phyloP scores from a whole-genome alignment of 2,888 invertebrate species.

The Lathronympha strigana region DNA sequence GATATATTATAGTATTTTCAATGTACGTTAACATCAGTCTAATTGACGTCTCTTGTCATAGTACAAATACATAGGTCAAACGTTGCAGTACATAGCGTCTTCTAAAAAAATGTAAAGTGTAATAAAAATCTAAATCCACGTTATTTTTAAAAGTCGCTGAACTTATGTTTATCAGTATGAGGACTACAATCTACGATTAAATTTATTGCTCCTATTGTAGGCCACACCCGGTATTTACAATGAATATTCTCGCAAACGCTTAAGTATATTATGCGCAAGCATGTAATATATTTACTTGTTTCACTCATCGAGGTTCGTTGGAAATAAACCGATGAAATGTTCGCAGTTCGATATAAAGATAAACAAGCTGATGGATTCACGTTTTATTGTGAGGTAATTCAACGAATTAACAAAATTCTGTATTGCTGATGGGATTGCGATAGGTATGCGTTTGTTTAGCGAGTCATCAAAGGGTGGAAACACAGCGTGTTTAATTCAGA shows the following conservation, averaged over 20 bases:
- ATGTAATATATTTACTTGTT: background rate
- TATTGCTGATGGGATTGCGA: conserved; percentile 38
- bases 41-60: too few species aligned
- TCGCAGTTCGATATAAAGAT: conserved; percentile 12
- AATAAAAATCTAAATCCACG: too few species aligned
- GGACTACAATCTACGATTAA: too few species aligned
- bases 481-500: background rate
- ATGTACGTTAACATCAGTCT: too few species aligned
- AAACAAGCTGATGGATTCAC: conserved; percentile 29
- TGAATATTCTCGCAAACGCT: background rate
- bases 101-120: too few species aligned
- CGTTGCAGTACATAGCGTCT: too few species aligned
- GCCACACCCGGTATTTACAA: background rate
- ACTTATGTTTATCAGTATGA: too few species aligned
- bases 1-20: too few species aligned
- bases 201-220: too few species aligned
- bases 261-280: background rate
- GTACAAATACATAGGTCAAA: too few species aligned
- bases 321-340: conserved; percentile 23
- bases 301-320: background rate
- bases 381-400: conserved; percentile 28
- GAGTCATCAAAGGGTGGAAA: conserved; percentile 17
- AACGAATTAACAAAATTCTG: conserved; percentile 33
- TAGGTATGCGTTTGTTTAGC: conserved; percentile 38
- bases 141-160: too few species aligned